Conservation (phyloP, 2,888 invertebrate species). For the Chloroclysta siterata region DNA sequence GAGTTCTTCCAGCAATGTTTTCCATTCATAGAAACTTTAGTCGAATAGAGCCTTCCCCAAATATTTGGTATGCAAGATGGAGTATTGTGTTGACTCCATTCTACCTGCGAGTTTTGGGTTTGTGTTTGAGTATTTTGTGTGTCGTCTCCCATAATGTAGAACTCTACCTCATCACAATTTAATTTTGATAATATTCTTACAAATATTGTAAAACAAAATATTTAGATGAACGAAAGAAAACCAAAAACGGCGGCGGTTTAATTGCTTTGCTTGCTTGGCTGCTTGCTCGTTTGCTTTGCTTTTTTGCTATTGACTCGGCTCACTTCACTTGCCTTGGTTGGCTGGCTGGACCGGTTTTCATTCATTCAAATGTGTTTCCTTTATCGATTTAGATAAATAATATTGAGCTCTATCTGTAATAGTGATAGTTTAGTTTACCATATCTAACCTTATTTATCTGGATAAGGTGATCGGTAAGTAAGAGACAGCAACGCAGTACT, state of each 20-base stretch:
- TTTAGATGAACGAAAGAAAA: not conserved
- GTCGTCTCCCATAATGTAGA: constrained; percentile 65
- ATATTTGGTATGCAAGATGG: constrained; percentile 70
- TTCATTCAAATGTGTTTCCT: too few relatives aligned
- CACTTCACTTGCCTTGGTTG: too few relatives aligned
- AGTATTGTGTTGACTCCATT: constrained; percentile 75
- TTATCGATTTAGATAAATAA: too few relatives aligned
- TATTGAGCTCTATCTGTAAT: too few relatives aligned
- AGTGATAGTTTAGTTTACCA: too few relatives aligned
- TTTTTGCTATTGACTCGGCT: too few relatives aligned
- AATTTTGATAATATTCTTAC: not conserved
- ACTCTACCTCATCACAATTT: constrained; percentile 18
- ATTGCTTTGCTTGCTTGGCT: too few relatives aligned
- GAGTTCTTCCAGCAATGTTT: constrained; percentile 66
- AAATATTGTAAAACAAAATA: not conserved
- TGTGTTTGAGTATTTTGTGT: constrained; percentile 76
- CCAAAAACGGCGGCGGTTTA: not conserved
- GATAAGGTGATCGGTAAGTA: too few relatives aligned
- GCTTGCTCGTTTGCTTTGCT: too few relatives aligned
- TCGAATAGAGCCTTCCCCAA: constrained; percentile 83
- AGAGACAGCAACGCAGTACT: too few relatives aligned
- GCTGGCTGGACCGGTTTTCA: too few relatives aligned
- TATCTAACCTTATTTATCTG: too few relatives aligned
- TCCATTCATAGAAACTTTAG: constrained; percentile 60
- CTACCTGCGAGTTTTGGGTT: constrained; percentile 76